These are phyloP conservation scores for Syngnathus acus DNA, from an alignment of 2,797 vertebrate genomes.

Conservation along the genomic window DNA sequence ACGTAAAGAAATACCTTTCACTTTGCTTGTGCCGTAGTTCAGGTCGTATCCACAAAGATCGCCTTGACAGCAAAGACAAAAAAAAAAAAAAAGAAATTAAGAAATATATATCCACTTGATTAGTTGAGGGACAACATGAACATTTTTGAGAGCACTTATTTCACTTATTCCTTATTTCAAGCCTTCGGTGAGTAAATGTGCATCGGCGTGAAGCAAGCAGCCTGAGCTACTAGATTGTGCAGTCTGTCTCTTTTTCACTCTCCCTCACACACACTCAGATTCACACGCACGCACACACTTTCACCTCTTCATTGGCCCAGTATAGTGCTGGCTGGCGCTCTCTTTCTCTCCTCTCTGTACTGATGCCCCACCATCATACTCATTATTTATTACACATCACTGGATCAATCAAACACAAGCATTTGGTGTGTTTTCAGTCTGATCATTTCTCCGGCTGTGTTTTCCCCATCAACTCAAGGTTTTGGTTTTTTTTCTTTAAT, in stretches of 20 bases:
- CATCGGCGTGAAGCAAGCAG: conserved; percentile 32
- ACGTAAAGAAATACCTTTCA: conserved; percentile 54
- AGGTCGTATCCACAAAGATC: conserved; percentile 49
- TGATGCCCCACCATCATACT: not conserved
- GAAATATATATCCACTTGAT: conserved; percentile 35
- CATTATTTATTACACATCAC: not conserved
- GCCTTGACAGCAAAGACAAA: conserved; percentile 46
- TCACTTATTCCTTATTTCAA: conserved; percentile 15
- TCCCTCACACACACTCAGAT: not conserved
- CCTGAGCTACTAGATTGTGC: conserved; percentile 37
- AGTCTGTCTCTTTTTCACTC: conserved; percentile 39
- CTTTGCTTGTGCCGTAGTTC: conserved; percentile 30
- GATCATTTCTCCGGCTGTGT: not conserved
- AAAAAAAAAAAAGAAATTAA: conserved; percentile 27
- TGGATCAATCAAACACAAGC: not conserved
- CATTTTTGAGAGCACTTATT: not conserved
- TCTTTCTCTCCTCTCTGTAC: conserved; percentile 11
- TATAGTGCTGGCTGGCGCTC: conserved; percentile 21
- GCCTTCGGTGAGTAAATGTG: conserved; percentile 36
- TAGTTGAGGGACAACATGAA: conserved; percentile 9
- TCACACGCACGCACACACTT: conserved; percentile 31
- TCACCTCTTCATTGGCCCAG: conserved; percentile 52
- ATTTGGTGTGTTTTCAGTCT: not conserved
- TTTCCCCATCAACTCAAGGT: not conserved
- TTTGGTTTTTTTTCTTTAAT: too few relatives aligned